Conservation (phyloP, 2,888 invertebrate genomes). For the Polyommatus icarus region DNA sequence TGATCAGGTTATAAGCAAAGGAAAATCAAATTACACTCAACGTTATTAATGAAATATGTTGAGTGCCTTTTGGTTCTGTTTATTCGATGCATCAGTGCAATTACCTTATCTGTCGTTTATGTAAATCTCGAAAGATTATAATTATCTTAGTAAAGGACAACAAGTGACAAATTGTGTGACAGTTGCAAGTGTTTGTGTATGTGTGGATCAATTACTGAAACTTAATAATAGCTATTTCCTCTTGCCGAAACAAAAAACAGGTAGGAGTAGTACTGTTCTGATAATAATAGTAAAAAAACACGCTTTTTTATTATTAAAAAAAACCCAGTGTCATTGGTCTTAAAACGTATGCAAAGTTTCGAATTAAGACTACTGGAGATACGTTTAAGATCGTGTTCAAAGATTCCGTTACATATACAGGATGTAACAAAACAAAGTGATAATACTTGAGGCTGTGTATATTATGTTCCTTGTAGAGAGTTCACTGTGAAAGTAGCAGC, state of each 20-base stretch:
- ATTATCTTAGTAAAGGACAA: slow-evolving; percentile 12
- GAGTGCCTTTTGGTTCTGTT: neutral
- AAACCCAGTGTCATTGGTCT: too few species aligned
- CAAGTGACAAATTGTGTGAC: neutral
- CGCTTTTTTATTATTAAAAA: too few species aligned
- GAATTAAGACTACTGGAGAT: too few species aligned
- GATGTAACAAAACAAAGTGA: too few species aligned
- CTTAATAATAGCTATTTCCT: neutral
- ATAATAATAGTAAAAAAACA: too few species aligned
- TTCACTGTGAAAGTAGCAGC: too few species aligned
- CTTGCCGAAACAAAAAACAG: neutral
- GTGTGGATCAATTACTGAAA: neutral
- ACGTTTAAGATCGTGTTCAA: too few species aligned
- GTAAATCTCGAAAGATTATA: slow-evolving; percentile 4
- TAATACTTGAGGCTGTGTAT: too few species aligned
- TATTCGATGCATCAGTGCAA: slow-evolving; percentile 9
- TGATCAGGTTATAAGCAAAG: neutral
- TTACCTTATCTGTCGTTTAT: neutral
- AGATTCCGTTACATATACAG: too few species aligned
- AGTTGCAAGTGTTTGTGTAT: neutral
- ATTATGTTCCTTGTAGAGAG: too few species aligned
- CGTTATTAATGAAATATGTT: neutral
- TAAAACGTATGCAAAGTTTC: too few species aligned
- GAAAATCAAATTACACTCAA: slow-evolving; percentile 17
- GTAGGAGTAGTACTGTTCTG: neutral